Conservation (phyloP, 1,140 invertebrate genomes). For the Zeugodacus cucurbitae region DNA sequence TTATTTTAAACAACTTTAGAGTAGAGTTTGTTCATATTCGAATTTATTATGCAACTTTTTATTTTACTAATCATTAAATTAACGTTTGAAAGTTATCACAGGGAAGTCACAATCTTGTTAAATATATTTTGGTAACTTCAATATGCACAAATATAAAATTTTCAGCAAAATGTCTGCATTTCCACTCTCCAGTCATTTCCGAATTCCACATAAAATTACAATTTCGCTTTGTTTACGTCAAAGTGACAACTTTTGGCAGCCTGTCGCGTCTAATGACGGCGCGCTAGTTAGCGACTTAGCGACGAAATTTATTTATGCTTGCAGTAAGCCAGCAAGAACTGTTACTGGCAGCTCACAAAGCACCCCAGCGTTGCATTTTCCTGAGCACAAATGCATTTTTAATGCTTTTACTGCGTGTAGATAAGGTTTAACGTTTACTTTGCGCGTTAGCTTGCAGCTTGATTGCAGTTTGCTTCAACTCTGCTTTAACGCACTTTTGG, state of each 20-base stretch:
- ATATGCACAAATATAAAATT: no score
- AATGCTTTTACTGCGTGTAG: neutral
- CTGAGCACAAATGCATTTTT: neutral
- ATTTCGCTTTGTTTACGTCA: neutral
- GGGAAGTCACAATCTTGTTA: no score
- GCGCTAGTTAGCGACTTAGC: neutral
- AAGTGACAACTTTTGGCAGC: neutral
- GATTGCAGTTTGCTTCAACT: neutral
- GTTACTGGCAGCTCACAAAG: neutral
- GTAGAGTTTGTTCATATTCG: no score
- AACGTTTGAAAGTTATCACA: no score
- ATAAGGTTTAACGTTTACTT: neutral
- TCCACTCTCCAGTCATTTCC: neutral
- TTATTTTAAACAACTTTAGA: no score
- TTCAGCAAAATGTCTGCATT: no score
- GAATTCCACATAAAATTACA: neutral
- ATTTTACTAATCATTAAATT: no score
- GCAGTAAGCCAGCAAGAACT: no score
- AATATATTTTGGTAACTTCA: no score
- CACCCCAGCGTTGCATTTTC: neutral
- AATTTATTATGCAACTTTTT: no score
- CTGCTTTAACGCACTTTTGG: neutral
- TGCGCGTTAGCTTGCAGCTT: neutral
- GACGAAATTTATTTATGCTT: neutral
- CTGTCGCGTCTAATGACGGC: neutral